Evolutionary conservation across 2,888 invertebrate species (phyloP), one percentile per base, ranked within the genome.

Genomic region (Isoperla grammatica): DNA sequence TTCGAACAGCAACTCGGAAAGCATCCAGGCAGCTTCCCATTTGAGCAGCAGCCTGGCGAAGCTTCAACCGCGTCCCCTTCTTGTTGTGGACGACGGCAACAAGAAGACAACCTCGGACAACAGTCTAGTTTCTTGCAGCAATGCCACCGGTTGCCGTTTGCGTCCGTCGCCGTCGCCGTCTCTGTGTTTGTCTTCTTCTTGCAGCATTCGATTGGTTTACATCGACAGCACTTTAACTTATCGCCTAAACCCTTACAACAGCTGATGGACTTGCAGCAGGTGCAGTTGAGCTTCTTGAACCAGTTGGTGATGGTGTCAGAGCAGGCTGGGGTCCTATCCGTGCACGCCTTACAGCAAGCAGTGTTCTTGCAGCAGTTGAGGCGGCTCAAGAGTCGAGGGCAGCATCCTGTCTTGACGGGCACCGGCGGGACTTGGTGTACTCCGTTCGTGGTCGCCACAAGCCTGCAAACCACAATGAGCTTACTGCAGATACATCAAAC

Each of bases 1-100:
- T 77, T 76, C 17, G 49, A 50, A 22, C 49, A 50, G 17, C 49
- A 29, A 15, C 46, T 19, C 46, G 49, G 49, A 29, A 50, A 50
- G 35, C 49, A 50, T 9, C 49, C 23, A 29, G 29, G 5, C 29
- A 29, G 8, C n/a, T 35, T 23, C n/a, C 29, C 23, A 6, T 20
- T 23, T 20, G 23, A n/a, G 17, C 46, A 46, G 46, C 20, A 46
- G 19, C 46, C 46, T 22, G 46, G n/a, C 9, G 20, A 22, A 9
- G n/a, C 49, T 35, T 19, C 53, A 35, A n/a, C 29, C 23, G 22
- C 43, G 11, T 29, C 43, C n/a, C 12, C 20, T 13, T 29, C 35
- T 13, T n/a, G 2, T 23, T 53, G 17, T 5, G 4, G 13, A 11
- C 56, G 43, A 11, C 56, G 43, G 40, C 56, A 60, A 37, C 60